A percentile compares a stretch with the other conserved stretches of the same genome.
These are phyloP conservation scores for Pogonocherus hispidulus DNA, from an alignment of 2,888 invertebrate genomes.

Conservation along the genomic window DNA sequence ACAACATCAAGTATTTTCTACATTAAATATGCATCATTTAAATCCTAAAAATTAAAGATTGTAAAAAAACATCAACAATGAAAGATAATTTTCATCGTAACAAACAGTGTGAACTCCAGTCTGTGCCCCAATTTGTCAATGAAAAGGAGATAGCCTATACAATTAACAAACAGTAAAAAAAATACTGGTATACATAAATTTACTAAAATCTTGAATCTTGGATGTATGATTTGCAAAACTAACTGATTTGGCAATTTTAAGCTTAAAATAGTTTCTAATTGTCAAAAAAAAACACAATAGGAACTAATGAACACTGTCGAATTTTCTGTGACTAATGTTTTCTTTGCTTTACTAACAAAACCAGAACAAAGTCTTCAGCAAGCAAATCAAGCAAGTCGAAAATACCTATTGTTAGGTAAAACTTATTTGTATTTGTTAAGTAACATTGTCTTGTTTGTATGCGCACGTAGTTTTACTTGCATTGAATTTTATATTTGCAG, in stretches of 20 bases:
- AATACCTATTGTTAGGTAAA: constrained; percentile 66
- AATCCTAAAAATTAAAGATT: too few species aligned
- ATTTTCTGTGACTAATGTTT: constrained; percentile 44
- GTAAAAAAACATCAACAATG: too few species aligned
- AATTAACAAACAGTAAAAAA: too few species aligned
- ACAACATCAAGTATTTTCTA: too few species aligned
- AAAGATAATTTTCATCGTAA: too few species aligned
- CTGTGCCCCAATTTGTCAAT: too few species aligned
- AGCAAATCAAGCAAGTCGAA: constrained; percentile 64
- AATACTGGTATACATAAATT: too few species aligned
- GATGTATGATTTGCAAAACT: constrained; percentile 20
- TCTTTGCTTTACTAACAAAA: constrained; percentile 47
- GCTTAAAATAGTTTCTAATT: not conserved
- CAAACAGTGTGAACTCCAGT: too few species aligned
- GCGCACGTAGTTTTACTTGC: not conserved
- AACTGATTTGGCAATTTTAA: not conserved
- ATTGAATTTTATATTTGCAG: not conserved
- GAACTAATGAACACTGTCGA: constrained; percentile 9
- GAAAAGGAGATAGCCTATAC: too few species aligned
- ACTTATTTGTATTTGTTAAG: not conserved
- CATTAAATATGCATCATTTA: too few species aligned
- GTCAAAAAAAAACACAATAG: too few species aligned
- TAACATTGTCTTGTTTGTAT: not conserved
- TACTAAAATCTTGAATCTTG: too few species aligned
- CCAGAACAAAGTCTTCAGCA: constrained; percentile 64